Evolutionary conservation across 2,797 vertebrate genomes (phyloP).

Genomic region (Podarcis siculus): DNA sequence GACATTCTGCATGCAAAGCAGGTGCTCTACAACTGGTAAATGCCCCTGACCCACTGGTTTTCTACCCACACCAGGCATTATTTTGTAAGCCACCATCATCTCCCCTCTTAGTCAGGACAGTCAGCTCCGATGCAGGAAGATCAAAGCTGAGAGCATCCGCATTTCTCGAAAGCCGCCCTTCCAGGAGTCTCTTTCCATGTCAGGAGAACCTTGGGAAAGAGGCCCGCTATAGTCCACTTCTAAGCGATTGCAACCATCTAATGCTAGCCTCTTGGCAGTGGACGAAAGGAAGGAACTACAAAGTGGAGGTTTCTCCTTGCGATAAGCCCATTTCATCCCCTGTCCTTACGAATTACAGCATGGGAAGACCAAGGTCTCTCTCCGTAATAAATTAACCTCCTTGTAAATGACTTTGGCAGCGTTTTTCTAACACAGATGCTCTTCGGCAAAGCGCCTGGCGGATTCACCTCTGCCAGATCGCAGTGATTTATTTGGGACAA

Average conservation of each 20-base stretch:
- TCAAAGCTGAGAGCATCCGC: background rate
- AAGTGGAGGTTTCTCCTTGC: conserved; percentile 51
- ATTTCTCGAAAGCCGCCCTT: conserved; percentile 38
- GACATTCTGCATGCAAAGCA: too few relatives aligned
- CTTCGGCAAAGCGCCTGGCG: conserved; percentile 48
- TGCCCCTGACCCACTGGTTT: too few relatives aligned
- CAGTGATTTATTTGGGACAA: conserved; percentile 71
- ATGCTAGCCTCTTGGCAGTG: conserved; percentile 24
- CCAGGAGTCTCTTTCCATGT: background rate
- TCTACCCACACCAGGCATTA: background rate
- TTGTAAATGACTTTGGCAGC: conserved; percentile 48
- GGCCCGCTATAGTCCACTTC: background rate
- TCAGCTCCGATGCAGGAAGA: background rate
- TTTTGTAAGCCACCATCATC: background rate
- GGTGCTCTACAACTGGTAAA: too few relatives aligned
- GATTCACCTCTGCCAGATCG: conserved; percentile 70
- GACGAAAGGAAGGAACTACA: conserved; percentile 30
- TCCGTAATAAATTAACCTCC: conserved; percentile 66
- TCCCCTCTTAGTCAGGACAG: background rate
- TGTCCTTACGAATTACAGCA: conserved; percentile 47
- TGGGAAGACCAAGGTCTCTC: conserved; percentile 45
- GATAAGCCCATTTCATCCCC: conserved; percentile 38
- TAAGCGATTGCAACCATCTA: conserved; percentile 28
- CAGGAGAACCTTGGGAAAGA: conserved; percentile 4
- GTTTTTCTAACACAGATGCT: conserved; percentile 57